Base-by-base conservation (phyloP, 2,113 vertebrate genomes). In the Probosciger aterrimus region DNA sequence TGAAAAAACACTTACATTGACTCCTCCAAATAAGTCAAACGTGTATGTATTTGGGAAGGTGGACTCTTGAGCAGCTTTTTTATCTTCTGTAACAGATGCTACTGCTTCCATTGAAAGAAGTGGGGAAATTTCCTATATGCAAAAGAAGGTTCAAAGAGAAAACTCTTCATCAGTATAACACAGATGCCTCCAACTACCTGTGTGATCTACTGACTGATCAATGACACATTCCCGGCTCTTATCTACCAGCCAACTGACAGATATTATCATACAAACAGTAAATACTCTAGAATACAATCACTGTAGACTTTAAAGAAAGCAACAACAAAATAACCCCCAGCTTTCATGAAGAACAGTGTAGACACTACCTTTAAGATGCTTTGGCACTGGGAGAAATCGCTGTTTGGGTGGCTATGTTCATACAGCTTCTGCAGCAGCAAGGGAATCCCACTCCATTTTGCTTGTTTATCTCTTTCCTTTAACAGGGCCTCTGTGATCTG, bases 71-170 rank as follows among this genome's bases (percentile, higher is more conserved):
- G 98, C 98, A 41, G 98, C 98, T 98, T 98, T 99, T 98, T 97
- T 99, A 95, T 99, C 99, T 97, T 99, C 99, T 44, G 99, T 99
- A 67, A 99, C 99, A 98, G 99, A 99, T 67, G 98, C 98, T 99
- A 99, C 99, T 70, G 99, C 99, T 97, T 99, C 99, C 99, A 99
- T 98, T 18, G 99, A 99, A 35, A 99, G 99, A 39, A 99, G 98
- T 30, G 99, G 99, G 90, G 99, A 99, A 96, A 99, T 98, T 84
- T 99, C 99, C 99, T 99, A 96, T 57, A 63, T 46, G 52, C 0
- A n/a, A 65, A 43, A 81, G 2, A 39, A 2, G 2, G 55, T 23
- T 92, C 12, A 63, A 46, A 80, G 47, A 41, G 13, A 83, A 88
- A 71, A 25, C 14, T 50, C 7, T 19, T 92, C 28, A 78, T 33